phyloP scores from a whole-genome alignment of 2,888 invertebrate species.

The Xiphydria camelus region DNA sequence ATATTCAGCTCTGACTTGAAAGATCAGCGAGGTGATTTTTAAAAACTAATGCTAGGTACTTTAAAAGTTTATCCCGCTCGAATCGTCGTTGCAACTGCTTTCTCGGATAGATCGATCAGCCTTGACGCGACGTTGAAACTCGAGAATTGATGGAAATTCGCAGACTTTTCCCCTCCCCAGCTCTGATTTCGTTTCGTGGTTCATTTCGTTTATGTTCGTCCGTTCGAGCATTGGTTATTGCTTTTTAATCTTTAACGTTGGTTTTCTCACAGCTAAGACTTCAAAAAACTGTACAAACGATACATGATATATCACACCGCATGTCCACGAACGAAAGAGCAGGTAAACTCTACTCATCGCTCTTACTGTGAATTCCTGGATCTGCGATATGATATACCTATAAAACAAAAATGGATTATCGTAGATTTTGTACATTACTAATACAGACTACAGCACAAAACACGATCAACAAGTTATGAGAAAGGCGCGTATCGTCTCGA shows the following conservation, averaged over 20 bases:
- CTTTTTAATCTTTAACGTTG: constrained; percentile 21
- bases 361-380: too few relatives aligned
- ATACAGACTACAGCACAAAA: constrained; percentile 25
- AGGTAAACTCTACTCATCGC: too few relatives aligned
- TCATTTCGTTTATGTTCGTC: not conserved
- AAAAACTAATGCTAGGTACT: too few relatives aligned
- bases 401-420: not conserved
- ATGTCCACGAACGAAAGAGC: too few relatives aligned
- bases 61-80: too few relatives aligned
- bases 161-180: constrained; percentile 6
- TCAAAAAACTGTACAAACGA: constrained; percentile 44
- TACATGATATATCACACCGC: constrained; percentile 31
- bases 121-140: not conserved
- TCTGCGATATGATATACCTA: too few relatives aligned
- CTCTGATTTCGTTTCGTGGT: constrained; percentile 7
- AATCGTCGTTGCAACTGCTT: not conserved
- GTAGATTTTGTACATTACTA: not conserved
- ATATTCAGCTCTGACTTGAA: too few relatives aligned
- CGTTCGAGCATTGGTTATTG: constrained; percentile 12
- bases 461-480: constrained; percentile 16
- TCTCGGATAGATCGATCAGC: not conserved
- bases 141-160: not conserved
- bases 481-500: constrained; percentile 10
- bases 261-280: constrained; percentile 35
- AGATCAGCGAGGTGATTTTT: too few relatives aligned